phyloP scores from a whole-genome alignment of 1,140 invertebrate genomes.

The Sesamia nonagrioides region DNA sequence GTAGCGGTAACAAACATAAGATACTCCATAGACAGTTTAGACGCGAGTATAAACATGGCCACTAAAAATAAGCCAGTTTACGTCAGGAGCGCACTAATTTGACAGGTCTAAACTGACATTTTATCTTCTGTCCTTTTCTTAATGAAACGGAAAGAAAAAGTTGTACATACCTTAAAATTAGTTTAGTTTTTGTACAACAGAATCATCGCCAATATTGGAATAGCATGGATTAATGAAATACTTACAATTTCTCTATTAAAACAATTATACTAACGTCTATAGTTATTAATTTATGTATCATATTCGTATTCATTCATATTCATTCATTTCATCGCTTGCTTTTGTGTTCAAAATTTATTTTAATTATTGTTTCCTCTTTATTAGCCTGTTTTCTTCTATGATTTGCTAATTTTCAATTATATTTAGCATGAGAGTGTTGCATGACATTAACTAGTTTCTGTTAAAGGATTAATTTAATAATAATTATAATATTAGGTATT shows the following conservation, averaged over 20 bases:
- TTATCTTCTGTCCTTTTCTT: too few species aligned
- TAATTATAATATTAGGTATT: too few species aligned
- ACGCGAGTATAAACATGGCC: too few species aligned
- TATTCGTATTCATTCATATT: conserved; percentile 24
- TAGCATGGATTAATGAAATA: conserved; percentile 3
- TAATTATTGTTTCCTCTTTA: conserved; percentile 48
- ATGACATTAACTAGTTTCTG: conserved; percentile 20
- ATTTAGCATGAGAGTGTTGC: conserved; percentile 41
- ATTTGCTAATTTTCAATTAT: conserved; percentile 61
- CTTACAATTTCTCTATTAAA: too few species aligned
- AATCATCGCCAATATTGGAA: not conserved
- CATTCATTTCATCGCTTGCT: conserved; percentile 76
- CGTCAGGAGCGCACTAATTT: too few species aligned
- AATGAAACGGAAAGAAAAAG: too few species aligned
- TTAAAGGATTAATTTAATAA: not conserved
- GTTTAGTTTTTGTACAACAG: too few species aligned
- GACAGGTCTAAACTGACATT: too few species aligned
- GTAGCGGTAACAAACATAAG: too few species aligned
- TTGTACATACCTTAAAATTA: too few species aligned
- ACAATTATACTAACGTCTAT: not conserved
- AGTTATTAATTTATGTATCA: not conserved
- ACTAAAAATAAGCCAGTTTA: too few species aligned
- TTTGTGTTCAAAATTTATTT: conserved; percentile 61
- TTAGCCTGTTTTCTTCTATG: conserved; percentile 64
- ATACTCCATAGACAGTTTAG: too few species aligned